phyloP scores from a whole-genome alignment of 2,888 invertebrate species.

The Pristionchus maxplancki region DNA sequence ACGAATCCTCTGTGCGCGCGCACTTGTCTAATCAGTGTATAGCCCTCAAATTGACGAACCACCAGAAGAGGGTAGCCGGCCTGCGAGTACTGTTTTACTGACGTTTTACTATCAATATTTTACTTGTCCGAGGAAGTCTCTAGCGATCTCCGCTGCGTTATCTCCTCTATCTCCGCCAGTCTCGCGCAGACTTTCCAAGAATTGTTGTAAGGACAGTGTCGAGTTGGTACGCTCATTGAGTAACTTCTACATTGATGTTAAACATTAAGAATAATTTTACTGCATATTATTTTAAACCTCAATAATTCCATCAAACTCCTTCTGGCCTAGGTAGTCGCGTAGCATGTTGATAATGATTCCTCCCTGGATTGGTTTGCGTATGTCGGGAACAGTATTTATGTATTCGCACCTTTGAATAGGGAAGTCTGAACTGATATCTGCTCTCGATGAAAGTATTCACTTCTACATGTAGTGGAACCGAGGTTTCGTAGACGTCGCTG shows the following conservation, averaged over 20 bases:
- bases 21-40: not conserved
- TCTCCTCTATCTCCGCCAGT: not conserved
- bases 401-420: not conserved
- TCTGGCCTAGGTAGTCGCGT: not conserved
- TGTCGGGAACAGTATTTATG: not conserved
- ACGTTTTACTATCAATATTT: not conserved
- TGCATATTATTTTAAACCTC: not conserved
- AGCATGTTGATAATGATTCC: not conserved
- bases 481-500: not conserved
- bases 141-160: not conserved
- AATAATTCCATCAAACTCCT: not conserved
- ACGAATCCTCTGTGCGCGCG: not conserved
- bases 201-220: not conserved
- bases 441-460: constrained; percentile 19
- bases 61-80: not conserved
- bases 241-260: not conserved
- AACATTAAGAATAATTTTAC: too few relatives aligned
- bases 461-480: not conserved
- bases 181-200: not conserved
- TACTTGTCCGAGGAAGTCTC: not conserved
- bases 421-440: not conserved
- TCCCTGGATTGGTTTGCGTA: not conserved
- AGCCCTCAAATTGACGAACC: not conserved
- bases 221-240: not conserved
- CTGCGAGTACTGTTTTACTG: not conserved